A percentile compares a stretch with the other conserved stretches of the same genome.
Evolutionary conservation across 2,113 vertebrate species (phyloP).

Genomic region (Ciconia stormi): DNA sequence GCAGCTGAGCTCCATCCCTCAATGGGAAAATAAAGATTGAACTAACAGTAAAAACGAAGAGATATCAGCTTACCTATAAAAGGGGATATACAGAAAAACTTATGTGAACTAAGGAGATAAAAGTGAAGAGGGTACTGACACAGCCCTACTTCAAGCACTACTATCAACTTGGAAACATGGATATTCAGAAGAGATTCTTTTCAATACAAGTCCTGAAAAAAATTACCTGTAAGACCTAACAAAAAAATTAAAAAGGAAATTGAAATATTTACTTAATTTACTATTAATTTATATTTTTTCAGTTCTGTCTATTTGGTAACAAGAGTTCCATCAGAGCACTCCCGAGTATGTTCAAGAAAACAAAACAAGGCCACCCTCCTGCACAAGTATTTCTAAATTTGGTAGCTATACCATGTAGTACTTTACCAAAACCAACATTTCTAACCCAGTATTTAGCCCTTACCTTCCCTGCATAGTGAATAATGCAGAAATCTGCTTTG

Average conservation of each 20-base stretch:
- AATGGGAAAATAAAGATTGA: not conserved
- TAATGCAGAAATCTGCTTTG: conserved; percentile 97
- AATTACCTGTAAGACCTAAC: not conserved
- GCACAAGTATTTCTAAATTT: not conserved
- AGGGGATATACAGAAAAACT: not conserved
- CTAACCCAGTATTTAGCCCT: not conserved
- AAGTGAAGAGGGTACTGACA: not conserved
- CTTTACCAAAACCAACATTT: not conserved
- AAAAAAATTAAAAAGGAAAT: not conserved
- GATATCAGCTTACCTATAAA: not conserved
- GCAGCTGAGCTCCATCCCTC: not conserved
- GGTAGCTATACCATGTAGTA: too few relatives aligned
- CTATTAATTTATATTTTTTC: not conserved
- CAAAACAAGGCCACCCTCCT: not conserved
- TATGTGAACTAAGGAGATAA: not conserved
- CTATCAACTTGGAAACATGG: not conserved
- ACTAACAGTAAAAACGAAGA: not conserved
- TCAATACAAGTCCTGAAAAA: not conserved
- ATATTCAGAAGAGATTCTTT: not conserved
- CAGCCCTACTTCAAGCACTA: not conserved
- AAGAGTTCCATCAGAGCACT: not conserved
- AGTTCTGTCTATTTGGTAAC: not conserved
- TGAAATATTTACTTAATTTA: not conserved
- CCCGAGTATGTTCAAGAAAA: not conserved
- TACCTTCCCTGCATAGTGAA: conserved; percentile 97